Conservation (phyloP, 1,140 invertebrate species). For the Drosophila gunungcola region DNA sequence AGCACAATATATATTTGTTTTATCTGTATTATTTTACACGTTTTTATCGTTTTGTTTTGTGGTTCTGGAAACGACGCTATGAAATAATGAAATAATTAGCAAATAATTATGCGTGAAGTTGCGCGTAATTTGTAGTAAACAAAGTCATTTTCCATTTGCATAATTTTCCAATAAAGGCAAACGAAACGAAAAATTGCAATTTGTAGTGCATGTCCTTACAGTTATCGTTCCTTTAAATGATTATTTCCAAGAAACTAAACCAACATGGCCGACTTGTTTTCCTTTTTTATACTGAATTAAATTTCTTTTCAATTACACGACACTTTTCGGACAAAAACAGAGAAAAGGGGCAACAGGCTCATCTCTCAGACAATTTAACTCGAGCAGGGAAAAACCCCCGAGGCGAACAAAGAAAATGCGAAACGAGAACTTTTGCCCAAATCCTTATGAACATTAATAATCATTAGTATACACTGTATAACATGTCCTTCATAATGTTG, state of each 20-base stretch:
- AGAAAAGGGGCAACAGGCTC: conserved; percentile 40
- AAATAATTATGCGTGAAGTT: conserved; percentile 59
- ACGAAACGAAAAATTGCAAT: background rate
- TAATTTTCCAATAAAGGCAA: conserved; percentile 34
- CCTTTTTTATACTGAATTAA: conserved; percentile 15
- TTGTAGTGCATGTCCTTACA: background rate
- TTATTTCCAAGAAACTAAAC: background rate
- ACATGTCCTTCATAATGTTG: conserved; percentile 21
- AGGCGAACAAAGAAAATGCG: conserved; percentile 29
- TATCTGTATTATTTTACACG: conserved; percentile 6
- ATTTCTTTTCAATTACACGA: conserved; percentile 63
- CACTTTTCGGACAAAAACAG: conserved; percentile 32
- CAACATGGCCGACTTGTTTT: background rate
- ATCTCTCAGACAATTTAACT: conserved; percentile 66
- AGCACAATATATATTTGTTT: conserved; percentile 25
- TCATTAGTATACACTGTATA: conserved; percentile 64
- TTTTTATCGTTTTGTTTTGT: conserved; percentile 28
- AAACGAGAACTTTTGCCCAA: conserved; percentile 58
- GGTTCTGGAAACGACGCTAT: conserved; percentile 3
- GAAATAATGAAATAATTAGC: conserved; percentile 68
- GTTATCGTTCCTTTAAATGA: too few relatives aligned
- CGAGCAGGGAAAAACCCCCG: conserved; percentile 22
- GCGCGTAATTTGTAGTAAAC: conserved; percentile 52
- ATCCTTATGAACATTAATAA: conserved; percentile 77
- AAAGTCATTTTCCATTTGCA: conserved; percentile 51